Base-by-base conservation (phyloP, 2,888 invertebrate genomes). In the Drosophila demipolita region DNA sequence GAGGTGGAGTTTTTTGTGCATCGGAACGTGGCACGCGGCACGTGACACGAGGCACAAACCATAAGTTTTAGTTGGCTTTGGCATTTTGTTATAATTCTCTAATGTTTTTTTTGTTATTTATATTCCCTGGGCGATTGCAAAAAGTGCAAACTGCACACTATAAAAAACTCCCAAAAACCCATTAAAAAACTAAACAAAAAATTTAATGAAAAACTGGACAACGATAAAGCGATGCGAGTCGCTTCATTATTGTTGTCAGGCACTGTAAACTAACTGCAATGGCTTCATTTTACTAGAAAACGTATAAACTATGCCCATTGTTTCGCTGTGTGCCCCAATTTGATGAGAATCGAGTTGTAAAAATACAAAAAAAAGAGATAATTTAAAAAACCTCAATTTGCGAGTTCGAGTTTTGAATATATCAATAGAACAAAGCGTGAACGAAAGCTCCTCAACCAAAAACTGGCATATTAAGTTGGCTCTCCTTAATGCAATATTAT, bases 241-340 rank as follows among this genome's bases (percentile, higher is more conserved):
- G 52, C 40, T 42, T 32, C 38, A 32, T 36, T 66, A 33, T 60
- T 36, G 36, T 63, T 73, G 64, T 64, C 75, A 54, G 71, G 58
- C 53, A 53, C 55, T 68, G 54, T 71, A 45, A 55, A 49, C 71
- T 64, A 50, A 65, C 68, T 65, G 63, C 49, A 42, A 88, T 70
- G 83, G 74, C 78, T 79, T 74, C 69, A 81, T 78, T 70, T 75
- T 73, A 76, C 80, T 76, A 79, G 73, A 87, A 84, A 86, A 89
- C 89, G 61, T 81, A 86, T 86, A 67, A 78, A 68, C 80, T 70
- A 66, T 63, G 71, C 59, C 59, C 78, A 83, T 80, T 83, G 80
- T 83, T 70, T 62, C 26, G 45, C 17, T 49, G 26, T n/a, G 33
- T 29, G 2, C 4, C 29, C 15, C 17, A 9, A 15, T 66, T 81